Base-by-base conservation (phyloP, 2,888 invertebrate genomes). In the Caenorhabditis panamensis region DNA sequence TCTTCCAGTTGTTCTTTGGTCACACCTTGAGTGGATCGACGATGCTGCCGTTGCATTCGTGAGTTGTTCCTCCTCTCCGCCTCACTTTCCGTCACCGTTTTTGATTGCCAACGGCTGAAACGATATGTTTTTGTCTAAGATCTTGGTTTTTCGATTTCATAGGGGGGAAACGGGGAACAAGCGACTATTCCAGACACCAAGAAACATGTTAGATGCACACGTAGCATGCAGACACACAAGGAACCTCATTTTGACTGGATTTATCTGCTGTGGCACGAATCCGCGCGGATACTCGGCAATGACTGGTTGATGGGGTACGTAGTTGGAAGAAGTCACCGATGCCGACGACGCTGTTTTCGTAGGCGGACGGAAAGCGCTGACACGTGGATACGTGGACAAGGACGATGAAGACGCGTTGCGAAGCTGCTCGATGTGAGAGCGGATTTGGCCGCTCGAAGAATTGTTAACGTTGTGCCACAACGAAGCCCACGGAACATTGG, bases 11-110 rank as follows among this genome's bases (percentile, higher is more conserved):
- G 87, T 37, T 87, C 86, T 71, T 86, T 85, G 4, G 89, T 89
- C 69, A 89, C 88, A 13, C 88, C 89, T 72, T 90, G 89, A 1
- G 89, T 89, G 5, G 89, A 89, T 1, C 89, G 84, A 31, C 90
- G 82, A 44, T 88, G 85, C 54, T 86, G 86, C 26, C 90, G 82
- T 67, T 90, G 89, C 82, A 89, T 83, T 22, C 88, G 73, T 5
- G 90, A 84, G 24, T 89, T 88, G 49, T 87, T 88, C 18, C 89
- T 82, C 11, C 90, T 73, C 59, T 90, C 90, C 11, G 90, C 87
- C 64, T 90, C 90, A 59, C 87, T 87, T 68, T 90, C 90, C 28
- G 87, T 86, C 18, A 87, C 86, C 13, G 88, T 82, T 49, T 88
- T 87, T 49, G 89, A 88, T 82, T 88, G 88, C 86, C 87, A 89